Evolutionary conservation across 2,113 vertebrate genomes (phyloP), one percentile per base, ranked within the genome.

Genomic region (Podocnemis expansa): DNA sequence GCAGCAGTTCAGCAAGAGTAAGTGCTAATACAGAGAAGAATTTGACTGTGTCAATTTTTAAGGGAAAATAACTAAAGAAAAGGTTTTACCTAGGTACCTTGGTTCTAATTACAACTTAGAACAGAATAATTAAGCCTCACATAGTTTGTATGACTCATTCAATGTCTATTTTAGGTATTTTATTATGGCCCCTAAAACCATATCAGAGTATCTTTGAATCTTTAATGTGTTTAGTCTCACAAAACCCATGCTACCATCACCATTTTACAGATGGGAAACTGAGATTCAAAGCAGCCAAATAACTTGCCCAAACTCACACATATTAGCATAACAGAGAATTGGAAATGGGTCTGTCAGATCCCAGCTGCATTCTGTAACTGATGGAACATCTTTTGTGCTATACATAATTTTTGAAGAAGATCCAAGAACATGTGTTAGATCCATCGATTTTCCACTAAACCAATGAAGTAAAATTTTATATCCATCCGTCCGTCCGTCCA

Each of bases 1-100:
- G 55, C 88, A 73, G 34, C 51, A 89, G 92, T 95, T 96, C 86
- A 95, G 8, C 67, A 87, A 79, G 31, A 94, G 51, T 60, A 82
- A 93, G 91, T 60, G 85, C 10, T 29, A 38, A 67, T 6, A 80
- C 79, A 56, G 13, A 91, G 27, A 24, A 16, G 93, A 79, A 49
- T 78, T 82, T 79, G 79, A 8, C 52, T n/a, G 55, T 55, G n/a
- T 56, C 6, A 1, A 7, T 91, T 89, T 88, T 73, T 56, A 88
- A 24, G n/a, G 43, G 17, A 60, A 70, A 80, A 73, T 70, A 84
- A 21, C 3, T 79, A 34, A 41, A 24, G 73, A 93, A 70, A 25
- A 83, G 14, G 80, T 47, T 93, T 81, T 56, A 60, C 17, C 34
- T 92, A 2, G 3, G 19, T 45, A 90, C 8, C 12, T 90, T 41